Conservation (phyloP, 2,113 vertebrate species). For the Myodes glareolus region DNA sequence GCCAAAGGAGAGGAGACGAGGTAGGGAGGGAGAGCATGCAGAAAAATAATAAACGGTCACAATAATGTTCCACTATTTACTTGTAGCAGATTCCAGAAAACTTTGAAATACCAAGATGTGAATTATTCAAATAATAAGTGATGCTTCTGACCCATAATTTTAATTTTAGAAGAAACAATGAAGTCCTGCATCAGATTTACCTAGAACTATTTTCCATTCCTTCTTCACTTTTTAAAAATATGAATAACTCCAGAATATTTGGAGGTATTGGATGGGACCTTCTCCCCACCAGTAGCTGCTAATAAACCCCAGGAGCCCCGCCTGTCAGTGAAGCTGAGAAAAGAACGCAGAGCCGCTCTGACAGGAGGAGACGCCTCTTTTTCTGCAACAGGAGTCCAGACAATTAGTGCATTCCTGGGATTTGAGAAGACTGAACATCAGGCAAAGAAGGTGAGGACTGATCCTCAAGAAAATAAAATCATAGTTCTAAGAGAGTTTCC, state of each 20-base stretch:
- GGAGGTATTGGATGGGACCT: background rate
- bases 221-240: background rate
- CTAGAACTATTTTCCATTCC: background rate
- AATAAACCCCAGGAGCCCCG: background rate
- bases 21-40: no score
- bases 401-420: background rate
- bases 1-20: background rate
- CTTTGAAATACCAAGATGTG: background rate
- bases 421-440: background rate
- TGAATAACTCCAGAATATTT: background rate
- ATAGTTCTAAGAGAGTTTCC: background rate
- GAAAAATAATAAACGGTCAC: background rate
- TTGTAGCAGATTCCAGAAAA: background rate
- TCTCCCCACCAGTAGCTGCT: background rate
- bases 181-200: background rate
- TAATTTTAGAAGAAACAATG: background rate
- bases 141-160: background rate
- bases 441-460: background rate
- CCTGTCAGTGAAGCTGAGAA: background rate
- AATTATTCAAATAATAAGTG: background rate
- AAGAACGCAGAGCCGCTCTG: rapidly evolving
- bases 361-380: background rate
- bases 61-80: background rate
- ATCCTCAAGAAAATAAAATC: background rate
- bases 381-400: background rate